Conservation (phyloP, 2,888 invertebrate species). For the Choreutis nemorana region DNA sequence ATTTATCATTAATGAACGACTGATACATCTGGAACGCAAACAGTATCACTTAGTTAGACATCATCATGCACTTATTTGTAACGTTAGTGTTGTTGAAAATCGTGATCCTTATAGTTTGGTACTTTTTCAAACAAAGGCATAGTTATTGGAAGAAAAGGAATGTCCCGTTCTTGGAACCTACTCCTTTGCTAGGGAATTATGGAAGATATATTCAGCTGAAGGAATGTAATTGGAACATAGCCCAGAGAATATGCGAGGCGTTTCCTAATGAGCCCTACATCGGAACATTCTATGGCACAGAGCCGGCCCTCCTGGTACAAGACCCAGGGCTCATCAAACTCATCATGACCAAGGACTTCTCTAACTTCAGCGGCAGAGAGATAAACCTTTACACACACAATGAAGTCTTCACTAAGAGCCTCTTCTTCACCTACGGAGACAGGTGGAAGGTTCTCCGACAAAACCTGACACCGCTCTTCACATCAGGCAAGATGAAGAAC, state of each 20-base stretch:
- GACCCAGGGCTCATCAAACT: constrained; percentile 33
- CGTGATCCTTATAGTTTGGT: constrained; percentile 1
- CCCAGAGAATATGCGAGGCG: constrained; percentile 23
- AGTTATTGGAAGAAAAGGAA: constrained; percentile 31
- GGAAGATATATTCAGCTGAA: constrained; percentile 23
- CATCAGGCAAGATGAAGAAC: constrained; percentile 37
- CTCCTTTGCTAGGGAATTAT: constrained; percentile 34
- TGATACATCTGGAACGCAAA: no score
- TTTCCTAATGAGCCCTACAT: constrained; percentile 29
- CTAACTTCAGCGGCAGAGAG: constrained; percentile 37
- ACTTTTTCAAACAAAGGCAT: constrained; percentile 17
- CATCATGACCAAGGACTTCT: constrained; percentile 34
- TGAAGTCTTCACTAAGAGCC: constrained; percentile 23
- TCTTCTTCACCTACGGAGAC: constrained; percentile 33
- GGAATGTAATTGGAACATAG: constrained; percentile 16
- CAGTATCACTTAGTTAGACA: no score
- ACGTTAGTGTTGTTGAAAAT: no score
- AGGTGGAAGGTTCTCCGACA: constrained; percentile 38
- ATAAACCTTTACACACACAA: constrained; percentile 20
- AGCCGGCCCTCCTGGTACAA: constrained; percentile 33
- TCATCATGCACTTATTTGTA: no score
- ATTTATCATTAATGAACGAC: no score
- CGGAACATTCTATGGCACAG: constrained; percentile 36
- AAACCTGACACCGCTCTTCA: constrained; percentile 36
- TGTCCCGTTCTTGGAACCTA: constrained; percentile 22